These are phyloP conservation scores for Glyphotaelius pellucidus DNA, from an alignment of 2,888 invertebrate species.

Conservation along the genomic window DNA sequence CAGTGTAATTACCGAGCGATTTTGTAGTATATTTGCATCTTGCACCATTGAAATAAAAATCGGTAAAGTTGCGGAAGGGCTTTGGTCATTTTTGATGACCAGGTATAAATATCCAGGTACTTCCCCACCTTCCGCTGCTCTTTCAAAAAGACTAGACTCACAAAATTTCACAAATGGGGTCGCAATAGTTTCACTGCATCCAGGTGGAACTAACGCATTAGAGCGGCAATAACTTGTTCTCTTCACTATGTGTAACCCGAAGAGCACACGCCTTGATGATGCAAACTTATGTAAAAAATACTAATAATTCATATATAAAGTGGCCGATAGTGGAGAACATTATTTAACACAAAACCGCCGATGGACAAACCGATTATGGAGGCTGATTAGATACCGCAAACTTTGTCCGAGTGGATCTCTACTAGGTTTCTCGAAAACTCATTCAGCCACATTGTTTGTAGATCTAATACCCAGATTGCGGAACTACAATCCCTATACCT, in stretches of 20 bases:
- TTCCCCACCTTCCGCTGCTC: not conserved
- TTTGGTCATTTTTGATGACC: not conserved
- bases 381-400: slow-evolving; percentile 21
- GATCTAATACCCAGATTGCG: slow-evolving; percentile 10
- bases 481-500: not conserved
- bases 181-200: not conserved
- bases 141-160: not conserved
- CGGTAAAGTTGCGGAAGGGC: not conserved
- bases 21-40: no score
- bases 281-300: not conserved
- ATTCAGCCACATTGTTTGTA: not conserved
- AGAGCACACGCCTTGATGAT: not conserved
- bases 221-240: no score
- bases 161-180: not conserved
- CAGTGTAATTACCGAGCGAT: no score
- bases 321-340: not conserved
- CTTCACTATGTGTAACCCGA: not conserved
- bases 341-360: not conserved
- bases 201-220: not conserved
- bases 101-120: not conserved
- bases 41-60: not conserved
- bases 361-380: slow-evolving; percentile 13
- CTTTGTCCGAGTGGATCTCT: not conserved
- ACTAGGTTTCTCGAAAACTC: not conserved
- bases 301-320: not conserved